A percentile compares a stretch with the other conserved stretches of the same genome.
These are phyloP conservation scores for Butorides virescens DNA, from an alignment of 2,113 vertebrate genomes.

Conservation along the genomic window DNA sequence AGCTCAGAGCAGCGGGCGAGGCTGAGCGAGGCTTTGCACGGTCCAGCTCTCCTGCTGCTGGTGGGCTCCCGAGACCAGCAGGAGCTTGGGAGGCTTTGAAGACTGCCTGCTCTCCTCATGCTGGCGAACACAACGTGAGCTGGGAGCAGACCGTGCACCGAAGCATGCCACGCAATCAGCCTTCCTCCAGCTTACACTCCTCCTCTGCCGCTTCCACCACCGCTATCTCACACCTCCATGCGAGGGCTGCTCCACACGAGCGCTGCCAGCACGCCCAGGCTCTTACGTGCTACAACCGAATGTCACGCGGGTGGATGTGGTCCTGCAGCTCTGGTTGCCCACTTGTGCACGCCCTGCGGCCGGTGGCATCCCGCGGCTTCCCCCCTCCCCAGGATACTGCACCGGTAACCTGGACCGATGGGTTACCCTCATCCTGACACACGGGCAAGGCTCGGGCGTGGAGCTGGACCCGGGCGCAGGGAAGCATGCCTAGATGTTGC, in stretches of 20 bases:
- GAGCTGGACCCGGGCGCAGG: neutral
- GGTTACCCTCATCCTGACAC: neutral
- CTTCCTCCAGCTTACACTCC: neutral
- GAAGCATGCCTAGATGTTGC: rapidly evolving
- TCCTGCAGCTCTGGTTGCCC: neutral
- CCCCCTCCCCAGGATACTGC: neutral
- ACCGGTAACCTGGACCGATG: neutral
- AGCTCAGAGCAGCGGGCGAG: neutral
- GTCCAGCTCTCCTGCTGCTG: neutral
- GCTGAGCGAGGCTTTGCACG: neutral
- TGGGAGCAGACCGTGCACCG: neutral
- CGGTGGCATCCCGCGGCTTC: neutral
- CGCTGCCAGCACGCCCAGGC: neutral
- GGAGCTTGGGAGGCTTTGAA: neutral
- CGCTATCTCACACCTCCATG: neutral
- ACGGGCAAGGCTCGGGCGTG: rapidly evolving
- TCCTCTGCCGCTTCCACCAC: neutral
- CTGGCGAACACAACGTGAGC: neutral
- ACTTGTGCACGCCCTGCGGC: neutral
- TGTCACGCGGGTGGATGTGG: neutral
- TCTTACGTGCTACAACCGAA: neutral
- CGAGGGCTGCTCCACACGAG: neutral
- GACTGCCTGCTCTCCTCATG: neutral
- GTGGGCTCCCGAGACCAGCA: neutral
- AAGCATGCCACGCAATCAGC: neutral